Percentiles rank a stretch among this genome's conserved stretches.
These are phyloP conservation scores for Diarsia brunnea DNA, from an alignment of 2,888 invertebrate genomes.

Conservation along the genomic window DNA sequence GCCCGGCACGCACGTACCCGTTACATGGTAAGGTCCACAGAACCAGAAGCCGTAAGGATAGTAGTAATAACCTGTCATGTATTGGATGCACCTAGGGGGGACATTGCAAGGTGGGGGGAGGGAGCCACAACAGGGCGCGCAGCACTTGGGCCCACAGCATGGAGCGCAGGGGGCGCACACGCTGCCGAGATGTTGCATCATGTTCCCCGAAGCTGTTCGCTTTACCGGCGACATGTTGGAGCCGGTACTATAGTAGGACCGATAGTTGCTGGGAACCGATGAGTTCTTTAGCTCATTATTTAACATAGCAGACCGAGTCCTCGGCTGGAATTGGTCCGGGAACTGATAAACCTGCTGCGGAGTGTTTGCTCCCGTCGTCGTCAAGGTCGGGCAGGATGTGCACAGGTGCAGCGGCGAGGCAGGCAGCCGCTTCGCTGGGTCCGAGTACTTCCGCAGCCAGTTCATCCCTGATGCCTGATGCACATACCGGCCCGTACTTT, in stretches of 20 bases:
- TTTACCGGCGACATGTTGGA: neutral
- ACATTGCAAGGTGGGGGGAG: slow-evolving; percentile 67
- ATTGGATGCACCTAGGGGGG: slow-evolving; percentile 67
- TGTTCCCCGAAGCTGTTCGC: slow-evolving; percentile 6
- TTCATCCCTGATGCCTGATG: slow-evolving; percentile 59
- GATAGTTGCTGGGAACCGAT: slow-evolving; percentile 20
- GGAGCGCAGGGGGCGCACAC: slow-evolving; percentile 38
- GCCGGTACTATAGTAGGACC: slow-evolving; percentile 29
- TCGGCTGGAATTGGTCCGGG: slow-evolving; percentile 48
- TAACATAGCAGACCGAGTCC: slow-evolving; percentile 64
- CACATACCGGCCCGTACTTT: slow-evolving; percentile 65
- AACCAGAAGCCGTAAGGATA: slow-evolving; percentile 75
- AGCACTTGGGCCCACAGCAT: neutral
- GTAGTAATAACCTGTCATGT: slow-evolving; percentile 72
- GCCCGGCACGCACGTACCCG: slow-evolving; percentile 58
- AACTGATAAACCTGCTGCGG: slow-evolving; percentile 10
- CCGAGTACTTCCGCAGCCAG: slow-evolving; percentile 46
- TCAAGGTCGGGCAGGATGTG: slow-evolving; percentile 70
- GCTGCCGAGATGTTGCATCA: slow-evolving; percentile 44
- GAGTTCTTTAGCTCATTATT: slow-evolving; percentile 22
- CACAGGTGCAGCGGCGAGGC: slow-evolving; percentile 61
- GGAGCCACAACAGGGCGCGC: slow-evolving; percentile 49
- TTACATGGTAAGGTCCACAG: slow-evolving; percentile 73
- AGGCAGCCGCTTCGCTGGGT: slow-evolving; percentile 46
- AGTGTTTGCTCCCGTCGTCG: slow-evolving; percentile 42